Conservation (phyloP, 2,888 invertebrate species). For the Epistrophe eligans region DNA sequence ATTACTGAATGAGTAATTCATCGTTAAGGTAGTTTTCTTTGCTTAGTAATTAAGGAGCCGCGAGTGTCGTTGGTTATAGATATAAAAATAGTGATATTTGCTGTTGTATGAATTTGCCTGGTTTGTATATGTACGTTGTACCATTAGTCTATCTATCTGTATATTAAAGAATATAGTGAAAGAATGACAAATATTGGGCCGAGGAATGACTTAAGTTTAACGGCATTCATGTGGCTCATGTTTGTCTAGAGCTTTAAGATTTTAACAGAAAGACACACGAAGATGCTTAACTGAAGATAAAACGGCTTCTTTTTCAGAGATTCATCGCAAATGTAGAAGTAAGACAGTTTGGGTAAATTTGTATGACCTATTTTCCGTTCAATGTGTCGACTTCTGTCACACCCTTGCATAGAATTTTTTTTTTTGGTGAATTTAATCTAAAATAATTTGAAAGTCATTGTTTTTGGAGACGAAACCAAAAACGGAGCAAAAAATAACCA, state of each 20-base stretch:
- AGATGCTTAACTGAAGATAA: constrained; percentile 19
- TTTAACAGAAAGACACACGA: background rate
- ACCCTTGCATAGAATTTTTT: background rate
- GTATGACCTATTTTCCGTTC: constrained; percentile 13
- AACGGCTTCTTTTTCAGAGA: background rate
- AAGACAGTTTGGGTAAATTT: constrained; percentile 2
- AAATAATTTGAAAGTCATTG: background rate
- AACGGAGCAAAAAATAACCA: too few relatives aligned
- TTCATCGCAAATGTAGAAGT: background rate
- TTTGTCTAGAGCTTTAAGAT: constrained; percentile 31
- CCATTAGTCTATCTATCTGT: background rate
- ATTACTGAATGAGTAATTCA: constrained; percentile 68
- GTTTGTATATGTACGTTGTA: background rate
- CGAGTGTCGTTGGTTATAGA: constrained; percentile 16
- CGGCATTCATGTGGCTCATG: constrained; percentile 30
- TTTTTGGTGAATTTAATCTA: background rate
- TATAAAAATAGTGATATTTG: constrained; percentile 15
- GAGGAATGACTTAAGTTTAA: constrained; percentile 32
- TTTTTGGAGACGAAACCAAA: background rate
- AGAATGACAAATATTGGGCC: constrained; percentile 25
- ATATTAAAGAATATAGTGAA: background rate
- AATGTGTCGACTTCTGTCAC: constrained; percentile 6
- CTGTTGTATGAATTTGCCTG: constrained; percentile 26
- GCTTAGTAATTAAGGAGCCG: constrained; percentile 67
- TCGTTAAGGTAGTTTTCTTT: constrained; percentile 62